A percentile compares a stretch with the other conserved stretches of the same genome.
Conservation (phyloP, 2,113 vertebrate species). For the Genyomyrus donnyi region DNA sequence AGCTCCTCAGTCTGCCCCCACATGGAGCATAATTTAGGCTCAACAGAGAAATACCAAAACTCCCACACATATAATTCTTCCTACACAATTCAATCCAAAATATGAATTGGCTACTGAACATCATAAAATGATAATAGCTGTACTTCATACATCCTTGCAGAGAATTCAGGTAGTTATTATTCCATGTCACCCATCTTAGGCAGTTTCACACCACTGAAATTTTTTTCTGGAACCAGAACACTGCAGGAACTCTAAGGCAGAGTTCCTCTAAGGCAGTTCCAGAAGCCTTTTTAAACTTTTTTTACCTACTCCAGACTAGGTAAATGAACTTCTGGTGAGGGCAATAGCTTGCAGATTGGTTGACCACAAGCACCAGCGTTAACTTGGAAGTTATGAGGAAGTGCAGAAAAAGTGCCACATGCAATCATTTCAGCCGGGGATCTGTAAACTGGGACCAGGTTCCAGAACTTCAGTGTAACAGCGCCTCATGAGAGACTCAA, state of each 20-base stretch:
- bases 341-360: too few relatives aligned
- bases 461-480: neutral
- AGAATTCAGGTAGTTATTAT: neutral
- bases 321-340: too few relatives aligned
- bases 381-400: too few relatives aligned
- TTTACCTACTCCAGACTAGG: too few relatives aligned
- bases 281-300: too few relatives aligned
- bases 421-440: neutral
- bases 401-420: too few relatives aligned
- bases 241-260: too few relatives aligned
- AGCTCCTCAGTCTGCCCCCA: constrained; percentile 60
- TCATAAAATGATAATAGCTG: neutral
- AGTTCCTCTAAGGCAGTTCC: too few relatives aligned
- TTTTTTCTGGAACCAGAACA: neutral
- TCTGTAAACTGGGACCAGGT: neutral
- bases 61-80: neutral
- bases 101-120: neutral
- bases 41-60: neutral
- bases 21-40: neutral
- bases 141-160: neutral
- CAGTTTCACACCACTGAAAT: too few relatives aligned
- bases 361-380: too few relatives aligned
- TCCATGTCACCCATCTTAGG: neutral
- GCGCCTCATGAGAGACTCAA: neutral
- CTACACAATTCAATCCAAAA: neutral